Conservation (phyloP, 2,888 invertebrate genomes). For the Oligia fasciuncula region DNA sequence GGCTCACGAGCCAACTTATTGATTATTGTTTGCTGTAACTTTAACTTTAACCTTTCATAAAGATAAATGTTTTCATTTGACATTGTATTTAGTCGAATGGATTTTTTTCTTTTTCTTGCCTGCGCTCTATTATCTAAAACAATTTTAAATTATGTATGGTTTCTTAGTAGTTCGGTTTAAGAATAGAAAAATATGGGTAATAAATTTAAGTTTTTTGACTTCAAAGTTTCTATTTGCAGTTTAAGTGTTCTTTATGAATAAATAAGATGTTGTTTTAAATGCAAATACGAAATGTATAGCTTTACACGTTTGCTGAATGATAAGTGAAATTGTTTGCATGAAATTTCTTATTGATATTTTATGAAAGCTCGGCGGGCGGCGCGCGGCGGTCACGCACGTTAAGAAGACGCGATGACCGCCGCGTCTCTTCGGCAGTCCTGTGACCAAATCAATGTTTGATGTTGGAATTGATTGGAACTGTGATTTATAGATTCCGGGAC, state of each 20-base stretch:
- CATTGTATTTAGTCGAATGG: conserved; percentile 34
- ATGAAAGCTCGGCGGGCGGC: conserved; percentile 57
- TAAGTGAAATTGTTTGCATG: conserved; percentile 70
- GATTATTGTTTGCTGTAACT: conserved; percentile 63
- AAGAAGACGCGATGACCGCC: conserved; percentile 31
- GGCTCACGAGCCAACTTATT: conserved; percentile 64
- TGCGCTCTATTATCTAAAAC: conserved; percentile 23
- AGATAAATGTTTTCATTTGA: conserved; percentile 46
- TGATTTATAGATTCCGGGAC: conserved; percentile 56
- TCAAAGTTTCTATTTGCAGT: conserved; percentile 9
- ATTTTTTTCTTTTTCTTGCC: conserved; percentile 28
- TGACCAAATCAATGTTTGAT: conserved; percentile 62
- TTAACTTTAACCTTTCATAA: conserved; percentile 61
- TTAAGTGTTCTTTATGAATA: conserved; percentile 12
- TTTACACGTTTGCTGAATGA: conserved; percentile 54
- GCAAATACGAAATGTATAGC: conserved; percentile 13
- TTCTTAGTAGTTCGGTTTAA: conserved; percentile 1
- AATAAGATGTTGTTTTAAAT: conserved; percentile 15
- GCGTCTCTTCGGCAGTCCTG: conserved; percentile 42
- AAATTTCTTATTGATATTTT: conserved; percentile 62
- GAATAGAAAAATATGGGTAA: neutral
- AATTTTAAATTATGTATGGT: conserved; percentile 15
- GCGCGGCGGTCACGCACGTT: conserved; percentile 72
- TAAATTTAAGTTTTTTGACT: neutral
- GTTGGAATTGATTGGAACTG: conserved; percentile 53